Evolutionary conservation across 2,888 invertebrate genomes (phyloP).

Genomic region (Drosophila robusta): DNA sequence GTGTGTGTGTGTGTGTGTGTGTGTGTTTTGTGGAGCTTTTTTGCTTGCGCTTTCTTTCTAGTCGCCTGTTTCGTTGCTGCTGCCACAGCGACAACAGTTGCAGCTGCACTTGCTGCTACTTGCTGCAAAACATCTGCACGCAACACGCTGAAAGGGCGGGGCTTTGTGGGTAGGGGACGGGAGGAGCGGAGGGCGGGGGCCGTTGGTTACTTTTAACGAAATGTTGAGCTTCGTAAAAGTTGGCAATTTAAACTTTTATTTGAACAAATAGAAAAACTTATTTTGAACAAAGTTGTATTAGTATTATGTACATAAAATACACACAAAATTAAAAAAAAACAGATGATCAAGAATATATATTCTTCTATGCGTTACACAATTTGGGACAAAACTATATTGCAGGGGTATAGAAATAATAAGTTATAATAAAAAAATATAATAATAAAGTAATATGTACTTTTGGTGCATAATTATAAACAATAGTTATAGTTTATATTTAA

Average conservation of each 20-base stretch:
- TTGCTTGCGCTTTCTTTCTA: constrained; percentile 77
- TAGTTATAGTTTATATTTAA: too few species aligned
- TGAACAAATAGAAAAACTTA: constrained; percentile 9
- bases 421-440: neutral
- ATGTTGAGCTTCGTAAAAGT: constrained; percentile 11
- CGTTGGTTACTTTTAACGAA: neutral
- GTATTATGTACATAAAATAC: neutral
- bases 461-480: too few species aligned
- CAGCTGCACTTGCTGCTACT: constrained; percentile 62
- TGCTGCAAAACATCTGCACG: constrained; percentile 36
- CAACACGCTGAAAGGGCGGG: constrained; percentile 4
- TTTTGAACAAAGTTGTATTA: neutral
- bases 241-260: constrained; percentile 6
- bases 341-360: too few species aligned
- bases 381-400: too few species aligned
- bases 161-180: neutral
- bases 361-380: too few species aligned
- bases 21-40: constrained; percentile 39
- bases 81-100: constrained; percentile 60
- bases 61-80: constrained; percentile 71
- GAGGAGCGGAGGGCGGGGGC: neutral
- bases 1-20: constrained; percentile 3
- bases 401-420: too few species aligned
- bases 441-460: neutral
- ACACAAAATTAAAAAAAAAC: neutral